Base-by-base conservation (phyloP, 1,140 invertebrate genomes). In the Macrosteles quadrilineatus region DNA sequence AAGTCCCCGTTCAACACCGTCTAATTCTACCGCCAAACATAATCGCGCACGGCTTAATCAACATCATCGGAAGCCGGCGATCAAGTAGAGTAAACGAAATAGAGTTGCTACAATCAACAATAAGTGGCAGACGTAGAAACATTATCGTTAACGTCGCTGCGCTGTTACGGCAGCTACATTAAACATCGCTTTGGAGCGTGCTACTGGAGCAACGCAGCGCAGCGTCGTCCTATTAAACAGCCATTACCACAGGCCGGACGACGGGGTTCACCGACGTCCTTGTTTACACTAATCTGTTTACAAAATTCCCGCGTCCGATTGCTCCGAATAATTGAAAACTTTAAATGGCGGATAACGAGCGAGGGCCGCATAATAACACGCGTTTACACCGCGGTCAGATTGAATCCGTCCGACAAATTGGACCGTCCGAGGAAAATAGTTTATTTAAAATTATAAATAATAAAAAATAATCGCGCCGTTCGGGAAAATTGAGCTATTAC, bases 261-360 rank as follows among this genome's bases (percentile, higher is more conserved):
- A 19, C 63, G 17, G 27, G 59, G 29, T n/a, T 6, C 47, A 50
- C 3, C 21, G 47, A 4, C 59, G n/a, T 32, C 31, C 63, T 66
- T 66, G 63, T 66, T 66, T 66, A 66, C 63, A 66, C 63, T 66
- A 66, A 66, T 66, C 45, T 66, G 63, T 66, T 66, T 66, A 66
- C 63, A 66, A 64, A 66, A 66, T 43, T 66, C 40, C 63, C 36
- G 62, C 1, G 17, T 19, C 29, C 59, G 9, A 40, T 27, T 14
- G 40, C 40, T 43, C 9, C 63, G 32, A 43, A 66, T 66, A 66
- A 66, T 66, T 66, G 63, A 66, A 43, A 66, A 66, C n/a, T 45
- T 23, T 66, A 45, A 66, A 43, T 25, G 32, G 27, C 32, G 36
- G 4, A 83, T 82, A 83, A 83, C 80, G 76, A 81, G 77, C 77